Percentiles rank a stretch among this genome's conserved stretches.
These are phyloP conservation scores for Eumaeus atala DNA, from an alignment of 1,140 invertebrate species.

Conservation along the genomic window DNA sequence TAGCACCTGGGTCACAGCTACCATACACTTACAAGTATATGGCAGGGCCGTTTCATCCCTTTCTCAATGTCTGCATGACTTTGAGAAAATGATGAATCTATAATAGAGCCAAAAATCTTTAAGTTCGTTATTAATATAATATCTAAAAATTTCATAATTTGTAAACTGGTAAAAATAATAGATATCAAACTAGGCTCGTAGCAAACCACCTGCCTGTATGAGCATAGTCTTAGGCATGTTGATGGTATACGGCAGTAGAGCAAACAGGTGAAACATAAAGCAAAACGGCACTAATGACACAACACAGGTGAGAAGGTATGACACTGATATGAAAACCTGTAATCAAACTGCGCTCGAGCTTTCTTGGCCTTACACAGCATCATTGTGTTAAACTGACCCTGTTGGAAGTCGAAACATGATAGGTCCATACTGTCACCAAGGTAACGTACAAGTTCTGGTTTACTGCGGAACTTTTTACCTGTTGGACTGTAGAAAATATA, in stretches of 20 bases:
- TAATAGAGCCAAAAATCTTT: too few relatives aligned
- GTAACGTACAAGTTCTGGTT: constrained; percentile 85
- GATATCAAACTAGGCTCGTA: too few relatives aligned
- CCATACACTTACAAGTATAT: too few relatives aligned
- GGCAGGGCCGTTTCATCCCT: too few relatives aligned
- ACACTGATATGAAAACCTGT: constrained; percentile 74
- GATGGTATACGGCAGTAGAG: constrained; percentile 19
- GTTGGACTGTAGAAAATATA: constrained; percentile 78
- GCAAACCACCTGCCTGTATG: too few relatives aligned
- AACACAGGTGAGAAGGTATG: constrained; percentile 64
- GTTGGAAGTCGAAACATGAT: constrained; percentile 87
- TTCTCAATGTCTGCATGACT: too few relatives aligned
- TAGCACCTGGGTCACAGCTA: too few relatives aligned
- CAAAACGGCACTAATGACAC: constrained; percentile 63
- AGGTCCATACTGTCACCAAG: constrained; percentile 87
- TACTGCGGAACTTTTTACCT: constrained; percentile 87
- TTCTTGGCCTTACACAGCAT: constrained; percentile 79
- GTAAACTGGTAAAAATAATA: too few relatives aligned
- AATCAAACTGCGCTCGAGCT: constrained; percentile 79
- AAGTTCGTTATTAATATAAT: too few relatives aligned
- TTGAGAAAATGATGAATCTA: too few relatives aligned
- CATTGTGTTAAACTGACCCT: constrained; percentile 82
- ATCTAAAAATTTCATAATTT: too few relatives aligned
- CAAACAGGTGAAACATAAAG: constrained; percentile 58
- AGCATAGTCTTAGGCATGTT: constrained; percentile 22